Evolutionary conservation across 2,888 invertebrate genomes (phyloP).

Genomic region (Theretra japonica): DNA sequence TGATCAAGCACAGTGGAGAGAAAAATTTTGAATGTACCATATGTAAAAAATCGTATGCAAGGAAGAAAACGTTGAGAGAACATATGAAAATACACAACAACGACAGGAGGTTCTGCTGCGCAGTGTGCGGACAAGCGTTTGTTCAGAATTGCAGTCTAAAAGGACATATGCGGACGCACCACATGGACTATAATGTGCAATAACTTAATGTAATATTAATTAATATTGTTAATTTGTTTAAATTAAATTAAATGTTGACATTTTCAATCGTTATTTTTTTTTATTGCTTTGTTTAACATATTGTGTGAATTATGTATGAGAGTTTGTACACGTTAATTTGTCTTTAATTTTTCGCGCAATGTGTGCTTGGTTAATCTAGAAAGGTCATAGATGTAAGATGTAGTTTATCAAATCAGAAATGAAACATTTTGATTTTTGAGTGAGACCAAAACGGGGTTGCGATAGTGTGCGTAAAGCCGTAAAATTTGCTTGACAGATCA

Average conservation of each 20-base stretch:
- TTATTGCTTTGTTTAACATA: too few species aligned
- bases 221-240: neutral
- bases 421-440: too few species aligned
- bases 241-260: neutral
- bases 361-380: too few species aligned
- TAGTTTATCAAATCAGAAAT: too few species aligned
- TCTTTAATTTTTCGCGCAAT: too few species aligned
- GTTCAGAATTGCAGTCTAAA: constrained; percentile 55
- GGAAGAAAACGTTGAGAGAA: constrained; percentile 45
- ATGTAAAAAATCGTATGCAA: constrained; percentile 61
- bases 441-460: too few species aligned
- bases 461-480: too few species aligned
- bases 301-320: too few species aligned
- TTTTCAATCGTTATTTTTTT: neutral
- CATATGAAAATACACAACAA: constrained; percentile 60
- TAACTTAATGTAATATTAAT: neutral
- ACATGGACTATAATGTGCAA: constrained; percentile 34
- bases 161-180: constrained; percentile 51
- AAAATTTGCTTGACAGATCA: too few species aligned
- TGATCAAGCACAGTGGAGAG: constrained; percentile 29
- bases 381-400: too few species aligned
- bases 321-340: too few species aligned
- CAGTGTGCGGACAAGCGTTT: constrained; percentile 50
- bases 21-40: constrained; percentile 28
- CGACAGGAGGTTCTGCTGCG: constrained; percentile 51